Evolutionary conservation across 2,113 vertebrate genomes (phyloP), one percentile per base, ranked within the genome.

Genomic region (Tupaia chinensis): DNA sequence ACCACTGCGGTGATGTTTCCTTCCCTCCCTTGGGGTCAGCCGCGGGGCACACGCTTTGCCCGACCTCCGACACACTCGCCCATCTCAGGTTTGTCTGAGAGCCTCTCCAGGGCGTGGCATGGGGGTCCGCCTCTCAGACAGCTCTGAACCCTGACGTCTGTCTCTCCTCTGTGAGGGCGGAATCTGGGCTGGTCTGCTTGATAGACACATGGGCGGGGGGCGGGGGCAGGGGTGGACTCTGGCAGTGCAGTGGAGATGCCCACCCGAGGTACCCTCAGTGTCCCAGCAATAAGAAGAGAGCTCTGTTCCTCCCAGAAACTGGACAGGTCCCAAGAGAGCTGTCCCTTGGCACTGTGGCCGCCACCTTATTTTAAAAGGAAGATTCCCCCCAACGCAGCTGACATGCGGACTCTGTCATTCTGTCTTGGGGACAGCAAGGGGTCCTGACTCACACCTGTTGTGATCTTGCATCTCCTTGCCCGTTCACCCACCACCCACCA

Each of bases 81-180:
- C 10, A 0, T 17, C 54, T n/a, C 65, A 54, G 12, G 8, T 60
- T n/a, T 69, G n/a, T 13, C 60, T 22, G 12, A 70, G 27, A 70
- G 29, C n/a, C 16, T 27, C 25, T 53, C n/a, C 6, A n/a, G 60
- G 78, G 27, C 74, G 19, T 29, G 2, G 56, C 19, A 10, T 65
- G 32, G 5, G 5, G 14, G 58, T 22, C 76, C 16, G 22, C 44
- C 5, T 53, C 56, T 66, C 16, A 66, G 20, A 19, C 10, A 66
- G 77, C 44, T 22, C 60, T 81, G 13, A 29, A 56, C 19, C 32
- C n/a, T 54, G 12, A 87, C 58, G 4, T 32, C 66, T 15, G 22
- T 9, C n/a, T 54, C 0, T 10, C 14, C n/a, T 77, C n/a, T 23
- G 9, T 11, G n/a, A 53, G 73, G 25, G n/a, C 15, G 0, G 3